phyloP scores from a whole-genome alignment of 1,140 invertebrate genomes.

The Hylaeus volcanicus region DNA sequence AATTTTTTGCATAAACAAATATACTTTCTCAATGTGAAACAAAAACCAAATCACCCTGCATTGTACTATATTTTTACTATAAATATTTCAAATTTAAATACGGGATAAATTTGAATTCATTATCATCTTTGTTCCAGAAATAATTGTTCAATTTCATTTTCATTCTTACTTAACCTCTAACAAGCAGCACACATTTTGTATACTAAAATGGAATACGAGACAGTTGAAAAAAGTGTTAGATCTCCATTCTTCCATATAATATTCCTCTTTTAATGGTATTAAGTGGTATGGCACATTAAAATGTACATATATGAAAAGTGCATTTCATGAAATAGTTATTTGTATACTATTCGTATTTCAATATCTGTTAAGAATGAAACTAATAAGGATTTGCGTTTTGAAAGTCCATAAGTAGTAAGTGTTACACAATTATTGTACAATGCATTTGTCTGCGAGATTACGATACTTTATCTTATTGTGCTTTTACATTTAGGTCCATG shows the following conservation, averaged over 20 bases:
- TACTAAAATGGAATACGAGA: conserved; percentile 25
- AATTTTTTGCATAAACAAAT: conserved; percentile 9
- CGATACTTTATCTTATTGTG: conserved; percentile 29
- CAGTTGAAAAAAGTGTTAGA: conserved; percentile 25
- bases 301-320: conserved; percentile 13
- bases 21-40: conserved; percentile 12
- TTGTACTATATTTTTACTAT: conserved; percentile 26
- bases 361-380: conserved; percentile 31
- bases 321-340: conserved; percentile 38
- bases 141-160: conserved; percentile 6
- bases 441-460: conserved; percentile 53
- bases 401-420: conserved; percentile 29
- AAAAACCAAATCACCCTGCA: conserved; percentile 25
- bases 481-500: conserved; percentile 43
- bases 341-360: conserved; percentile 38
- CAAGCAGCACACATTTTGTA: conserved; percentile 16
- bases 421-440: conserved; percentile 46
- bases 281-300: conserved; percentile 30
- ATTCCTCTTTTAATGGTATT: conserved; percentile 42
- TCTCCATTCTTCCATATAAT: conserved; percentile 58
- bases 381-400: conserved; percentile 39
- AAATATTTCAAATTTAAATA: conserved; percentile 12
- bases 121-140: conserved; percentile 1
- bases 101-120: conserved; percentile 8
- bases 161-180: conserved; percentile 15